Evolutionary conservation across 2,888 invertebrate genomes (phyloP).

Genomic region (Limnephilus auricula): DNA sequence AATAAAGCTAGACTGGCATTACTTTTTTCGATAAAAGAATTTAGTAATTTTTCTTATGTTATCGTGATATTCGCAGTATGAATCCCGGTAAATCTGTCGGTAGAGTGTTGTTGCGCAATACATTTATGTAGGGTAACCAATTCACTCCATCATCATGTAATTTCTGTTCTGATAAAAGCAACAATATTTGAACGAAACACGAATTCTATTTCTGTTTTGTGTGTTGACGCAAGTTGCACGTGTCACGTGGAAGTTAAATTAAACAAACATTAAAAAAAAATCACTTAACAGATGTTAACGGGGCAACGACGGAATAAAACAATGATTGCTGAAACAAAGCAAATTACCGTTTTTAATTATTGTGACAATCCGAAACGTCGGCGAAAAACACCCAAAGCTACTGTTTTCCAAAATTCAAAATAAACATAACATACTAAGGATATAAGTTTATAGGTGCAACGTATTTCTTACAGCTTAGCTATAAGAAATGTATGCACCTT

Average conservation of each 20-base stretch:
- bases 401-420: background rate
- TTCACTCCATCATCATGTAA: background rate
- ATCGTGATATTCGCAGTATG: background rate
- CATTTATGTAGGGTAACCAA: background rate
- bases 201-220: background rate
- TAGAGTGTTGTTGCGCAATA: background rate
- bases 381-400: too few species aligned
- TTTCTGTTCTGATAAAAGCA: background rate
- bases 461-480: too few species aligned
- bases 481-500: too few species aligned
- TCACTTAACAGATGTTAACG: too few species aligned
- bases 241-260: background rate
- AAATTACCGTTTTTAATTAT: background rate
- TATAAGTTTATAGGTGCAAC: too few species aligned
- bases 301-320: too few species aligned
- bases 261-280: background rate
- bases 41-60: too few species aligned
- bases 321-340: too few species aligned
- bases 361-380: background rate
- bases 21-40: too few species aligned
- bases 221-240: background rate
- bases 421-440: too few species aligned
- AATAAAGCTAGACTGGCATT: too few species aligned
- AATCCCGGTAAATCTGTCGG: background rate
- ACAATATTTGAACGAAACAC: background rate